These are phyloP conservation scores for Lanius ludovicianus DNA, from an alignment of 2,113 vertebrate genomes.

Conservation along the genomic window DNA sequence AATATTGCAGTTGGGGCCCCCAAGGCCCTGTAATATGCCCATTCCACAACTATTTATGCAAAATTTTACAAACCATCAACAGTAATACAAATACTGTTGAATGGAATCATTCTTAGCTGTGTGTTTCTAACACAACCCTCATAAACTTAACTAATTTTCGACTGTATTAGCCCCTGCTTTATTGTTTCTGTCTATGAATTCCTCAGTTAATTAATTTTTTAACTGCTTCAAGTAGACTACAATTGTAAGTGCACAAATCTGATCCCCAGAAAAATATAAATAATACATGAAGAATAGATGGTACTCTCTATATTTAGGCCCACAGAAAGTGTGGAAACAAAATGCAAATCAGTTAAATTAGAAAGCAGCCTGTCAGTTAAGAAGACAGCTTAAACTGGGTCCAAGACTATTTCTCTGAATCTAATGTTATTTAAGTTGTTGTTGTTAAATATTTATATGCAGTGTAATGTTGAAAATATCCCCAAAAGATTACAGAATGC, in stretches of 20 bases:
- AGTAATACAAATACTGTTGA: neutral
- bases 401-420: slow-evolving; percentile 10
- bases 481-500: neutral
- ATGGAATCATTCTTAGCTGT: neutral
- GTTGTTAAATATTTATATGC: slow-evolving; percentile 44
- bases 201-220: neutral
- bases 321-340: neutral
- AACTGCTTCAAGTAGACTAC: neutral
- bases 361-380: slow-evolving; percentile 19
- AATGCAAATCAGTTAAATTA: slow-evolving; percentile 34
- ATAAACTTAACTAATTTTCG: neutral
- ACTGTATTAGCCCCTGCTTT: neutral
- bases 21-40: neutral
- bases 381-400: neutral
- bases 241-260: neutral
- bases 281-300: neutral
- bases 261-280: neutral
- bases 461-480: neutral
- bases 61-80: neutral
- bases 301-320: neutral
- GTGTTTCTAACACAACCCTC: neutral
- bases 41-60: neutral
- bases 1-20: neutral
- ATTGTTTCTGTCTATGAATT: neutral
- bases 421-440: slow-evolving; percentile 4